Base-by-base conservation (phyloP, 2,888 invertebrate genomes). In the Leuctra nigra region DNA sequence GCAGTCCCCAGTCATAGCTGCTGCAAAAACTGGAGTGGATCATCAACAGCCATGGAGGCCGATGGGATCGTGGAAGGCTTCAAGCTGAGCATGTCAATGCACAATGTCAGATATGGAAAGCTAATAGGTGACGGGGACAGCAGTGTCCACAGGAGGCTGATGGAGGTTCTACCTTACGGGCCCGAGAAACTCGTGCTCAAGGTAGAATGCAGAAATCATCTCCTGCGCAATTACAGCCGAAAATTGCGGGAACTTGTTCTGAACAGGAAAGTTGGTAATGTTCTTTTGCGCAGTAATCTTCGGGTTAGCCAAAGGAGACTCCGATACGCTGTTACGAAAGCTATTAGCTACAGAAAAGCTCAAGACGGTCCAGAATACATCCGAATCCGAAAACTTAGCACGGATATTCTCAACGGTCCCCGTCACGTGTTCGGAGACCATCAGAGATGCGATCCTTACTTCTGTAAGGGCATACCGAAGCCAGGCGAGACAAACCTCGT, bases 351-450 rank as follows among this genome's bases (percentile, higher is more conserved):
- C 24, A 23, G 50, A 11, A 56, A 39, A 16, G 9, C 23, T n/a
- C 18, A 55, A 18, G 25, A 13, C 1, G 11, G 16, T 4, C 18
- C 50, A 13, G 11, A 4, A 18, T 33, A 33, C 24, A 53, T 44
- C 13, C 13, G 16, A 11, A 29, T 55, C 1, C n/a, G 11, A 7
- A 29, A 39, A 11, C 35, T 54, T 13, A 25, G 44, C 11, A 18
- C 16, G 4, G 55, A 54, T 23, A 48, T 57, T 4, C 36, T 22
- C 13, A 59, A 59, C 39, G 57, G 57, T 9, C 57, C 57, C 36
- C 53, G 55, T 16, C 59, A 57, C 38, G 55, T 60, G 22, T 60
- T 60, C 16, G 53, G 59, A 2, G 55, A 60, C 1, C 59, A 55
- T 29, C 4, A 25, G n/a, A n/a, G 38, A 6, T 59, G 59, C 24